These are phyloP conservation scores for Reticulitermes lucifugus DNA, from an alignment of 2,888 invertebrate genomes.

Conservation along the genomic window DNA sequence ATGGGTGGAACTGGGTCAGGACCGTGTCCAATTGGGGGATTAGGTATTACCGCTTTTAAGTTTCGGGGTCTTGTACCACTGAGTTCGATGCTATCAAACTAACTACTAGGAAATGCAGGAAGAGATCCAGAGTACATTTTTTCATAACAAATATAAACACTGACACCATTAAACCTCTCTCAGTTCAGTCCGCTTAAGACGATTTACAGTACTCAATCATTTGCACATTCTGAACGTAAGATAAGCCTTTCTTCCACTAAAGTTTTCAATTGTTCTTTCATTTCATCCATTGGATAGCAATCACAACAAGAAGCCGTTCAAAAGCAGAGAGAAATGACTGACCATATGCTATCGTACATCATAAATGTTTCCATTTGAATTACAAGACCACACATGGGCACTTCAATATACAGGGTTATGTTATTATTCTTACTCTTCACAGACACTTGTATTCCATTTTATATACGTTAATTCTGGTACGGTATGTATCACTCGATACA, in stretches of 20 bases:
- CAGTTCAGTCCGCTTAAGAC: not conserved
- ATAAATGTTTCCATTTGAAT: slow-evolving; percentile 18
- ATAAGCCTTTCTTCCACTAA: slow-evolving; percentile 11
- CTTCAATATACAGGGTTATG: not conserved
- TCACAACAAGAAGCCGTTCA: not conserved
- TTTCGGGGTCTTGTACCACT: too few species aligned
- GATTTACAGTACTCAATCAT: not conserved
- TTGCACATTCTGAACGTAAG: not conserved
- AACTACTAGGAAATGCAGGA: too few species aligned
- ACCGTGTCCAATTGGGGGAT: too few species aligned
- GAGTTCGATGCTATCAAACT: too few species aligned
- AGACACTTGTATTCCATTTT: too few species aligned
- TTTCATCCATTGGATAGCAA: not conserved
- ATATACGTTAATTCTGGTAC: too few species aligned
- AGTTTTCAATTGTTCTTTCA: slow-evolving; percentile 13
- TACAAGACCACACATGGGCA: not conserved
- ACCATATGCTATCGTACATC: not conserved
- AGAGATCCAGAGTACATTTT: too few species aligned
- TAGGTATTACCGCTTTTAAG: too few species aligned
- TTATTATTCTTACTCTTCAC: too few species aligned
- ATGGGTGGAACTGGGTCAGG: too few species aligned
- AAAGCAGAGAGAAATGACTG: not conserved
- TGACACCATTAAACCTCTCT: not conserved
- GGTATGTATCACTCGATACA: too few species aligned
- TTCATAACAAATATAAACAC: too few species aligned